Percentiles rank a stretch among this genome's conserved stretches.
Conservation (phyloP, 2,888 invertebrate genomes). For the Neoscelio sp. region DNA sequence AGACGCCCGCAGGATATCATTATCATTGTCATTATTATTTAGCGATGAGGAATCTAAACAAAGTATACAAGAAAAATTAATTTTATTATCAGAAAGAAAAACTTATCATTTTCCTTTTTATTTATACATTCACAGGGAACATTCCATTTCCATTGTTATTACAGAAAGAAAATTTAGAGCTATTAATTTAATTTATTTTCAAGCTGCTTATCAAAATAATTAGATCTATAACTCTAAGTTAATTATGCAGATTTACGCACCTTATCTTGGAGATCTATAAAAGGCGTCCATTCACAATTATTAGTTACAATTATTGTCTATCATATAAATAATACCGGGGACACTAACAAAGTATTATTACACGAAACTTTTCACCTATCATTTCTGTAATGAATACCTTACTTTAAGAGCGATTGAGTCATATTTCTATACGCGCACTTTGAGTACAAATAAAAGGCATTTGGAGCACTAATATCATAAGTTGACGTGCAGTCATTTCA, state of each 20-base stretch:
- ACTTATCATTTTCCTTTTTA: too few species aligned
- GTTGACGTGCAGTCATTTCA: slow-evolving; percentile 11
- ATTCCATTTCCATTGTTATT: too few species aligned
- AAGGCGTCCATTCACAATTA: slow-evolving; percentile 16
- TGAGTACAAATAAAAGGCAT: slow-evolving; percentile 7
- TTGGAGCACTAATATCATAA: not conserved
- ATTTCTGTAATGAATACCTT: slow-evolving; percentile 31
- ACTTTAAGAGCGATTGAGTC: slow-evolving; percentile 37
- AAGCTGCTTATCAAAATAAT: slow-evolving; percentile 30
- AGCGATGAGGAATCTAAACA: too few species aligned
- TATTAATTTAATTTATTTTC: slow-evolving; percentile 2
- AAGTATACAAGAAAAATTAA: too few species aligned
- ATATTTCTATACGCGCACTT: slow-evolving; percentile 13
- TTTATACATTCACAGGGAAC: too few species aligned
- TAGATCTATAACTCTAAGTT: slow-evolving; percentile 1
- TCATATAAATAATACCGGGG: slow-evolving; percentile 3
- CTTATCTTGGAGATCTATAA: slow-evolving; percentile 23
- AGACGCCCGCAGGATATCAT: slow-evolving; percentile 15
- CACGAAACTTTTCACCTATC: slow-evolving; percentile 39
- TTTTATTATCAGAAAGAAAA: too few species aligned
- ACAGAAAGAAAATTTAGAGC: too few species aligned
- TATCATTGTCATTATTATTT: not conserved
- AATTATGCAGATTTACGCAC: not conserved
- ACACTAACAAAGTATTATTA: slow-evolving; percentile 14
- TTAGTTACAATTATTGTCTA: slow-evolving; percentile 27